Evolutionary conservation across 2,888 invertebrate genomes (phyloP), one percentile per base, ranked within the genome.

Genomic region (Macrophya alboannulata): DNA sequence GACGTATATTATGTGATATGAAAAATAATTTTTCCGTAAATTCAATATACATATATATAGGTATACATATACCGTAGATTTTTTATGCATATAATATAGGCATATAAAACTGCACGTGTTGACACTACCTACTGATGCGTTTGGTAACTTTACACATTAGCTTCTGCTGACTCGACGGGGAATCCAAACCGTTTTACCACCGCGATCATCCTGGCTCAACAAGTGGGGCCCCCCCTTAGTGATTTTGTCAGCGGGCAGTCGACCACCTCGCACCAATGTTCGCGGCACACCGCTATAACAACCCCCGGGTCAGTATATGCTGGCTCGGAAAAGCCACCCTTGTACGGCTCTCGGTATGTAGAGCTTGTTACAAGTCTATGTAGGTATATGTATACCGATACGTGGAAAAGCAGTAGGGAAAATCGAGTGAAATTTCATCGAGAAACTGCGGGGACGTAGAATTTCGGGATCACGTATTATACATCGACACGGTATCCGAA

Each of bases 191-290:
- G 68, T 68, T 68, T 68, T 17, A 68, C 68, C 68, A 68, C 68
- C 68, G 68, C 87, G 91, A 90, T 91, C 90, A 92, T 92, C 90
- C 71, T 74, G 88, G 89, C 92, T 92, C 92, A 92, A 92, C 92
- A 92, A 92, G 92, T 92, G 92, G 91, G 91, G 1, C 31, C 31
- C 48, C 77, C 81, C 43, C 43, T 62, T 43, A 62, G 91, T 92
- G 92, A 92, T 92, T 92, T 92, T 92, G 92, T 92, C 92, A 92
- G 91, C 90, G 89, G 89, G 45, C 65, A 76, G 65, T 88, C 88
- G 86, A 84, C 77, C 77, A 55, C 77, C 59, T 68, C 48, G 68
- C 25, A 85, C 77, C 86, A 84, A 71, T 74, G 72, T 74, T 21
- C 85, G 88, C 88, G 91, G 90, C 90, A 86, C 88, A 89, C 90